Base-by-base conservation (phyloP, 2,113 vertebrate genomes). In the Solea senegalensis region DNA sequence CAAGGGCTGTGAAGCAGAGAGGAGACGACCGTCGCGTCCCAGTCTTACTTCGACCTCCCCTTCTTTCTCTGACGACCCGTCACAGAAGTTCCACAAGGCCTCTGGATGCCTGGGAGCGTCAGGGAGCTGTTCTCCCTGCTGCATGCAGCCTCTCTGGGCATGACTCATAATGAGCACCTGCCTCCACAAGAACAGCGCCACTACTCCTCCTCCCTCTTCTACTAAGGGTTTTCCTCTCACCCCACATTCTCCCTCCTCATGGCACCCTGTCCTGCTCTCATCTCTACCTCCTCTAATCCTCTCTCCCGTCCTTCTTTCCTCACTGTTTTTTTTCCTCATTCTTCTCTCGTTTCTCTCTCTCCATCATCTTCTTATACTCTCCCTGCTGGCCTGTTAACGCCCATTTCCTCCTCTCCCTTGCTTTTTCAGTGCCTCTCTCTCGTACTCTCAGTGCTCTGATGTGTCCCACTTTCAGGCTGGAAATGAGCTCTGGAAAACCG, bases 381-480 rank as follows among this genome's bases (percentile, higher is more conserved):
- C 78, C 75, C 51, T 0, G 34, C 28, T 55, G 61, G 72, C 72
- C 61, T 54, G 44, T 77, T 68, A 85, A 83, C 77, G 85, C 75
- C 66, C 49, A 7, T 78, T 80, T 72, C 65, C 61, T 52, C 54
- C 39, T 69, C 68, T 10, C 1, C 8, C 27, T 39, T 66, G 28
- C 74, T 58, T 65, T 52, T 45, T 43, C 8, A 3, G n/a, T 55
- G 26, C 34, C 68, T 60, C 71, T 59, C 62, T 8, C 40, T 76
- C 81, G 69, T 76, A 73, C 74, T 72, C 78, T 69, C 73, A 72
- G 58, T 0, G 68, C 73, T 5, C 26, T 8, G 80, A 83, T 90
- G 89, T 90, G 85, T 86, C 71, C 51, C 0, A 6, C 75, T 80
- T 81, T 78, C 85, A 89, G 86, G 75, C 79, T 69, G 53, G 64